A percentile compares a stretch with the other conserved stretches of the same genome.
Conservation (phyloP, 2,113 vertebrate genomes). For the Antechinus stuartii region DNA sequence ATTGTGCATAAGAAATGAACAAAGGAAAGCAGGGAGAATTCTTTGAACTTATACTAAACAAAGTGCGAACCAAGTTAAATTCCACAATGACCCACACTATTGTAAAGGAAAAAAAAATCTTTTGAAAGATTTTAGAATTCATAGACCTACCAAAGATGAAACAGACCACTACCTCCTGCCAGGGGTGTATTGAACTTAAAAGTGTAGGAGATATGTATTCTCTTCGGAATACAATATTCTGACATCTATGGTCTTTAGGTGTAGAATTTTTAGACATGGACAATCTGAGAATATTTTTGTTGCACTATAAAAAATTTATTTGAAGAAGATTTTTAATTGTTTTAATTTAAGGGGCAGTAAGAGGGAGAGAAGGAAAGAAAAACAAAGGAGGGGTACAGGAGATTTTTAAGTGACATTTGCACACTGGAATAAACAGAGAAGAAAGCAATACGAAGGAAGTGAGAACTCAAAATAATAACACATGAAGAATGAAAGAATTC, state of each 20-base stretch:
- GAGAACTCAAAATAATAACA: not conserved
- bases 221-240: not conserved
- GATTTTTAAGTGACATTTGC: not conserved
- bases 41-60: not conserved
- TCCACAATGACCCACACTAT: not conserved
- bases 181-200: not conserved
- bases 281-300: not conserved
- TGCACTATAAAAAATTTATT: not conserved
- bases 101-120: not conserved
- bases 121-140: not conserved
- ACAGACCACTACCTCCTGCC: not conserved
- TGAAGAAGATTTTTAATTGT: not conserved
- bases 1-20: not conserved
- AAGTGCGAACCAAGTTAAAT: not conserved
- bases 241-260: not conserved
- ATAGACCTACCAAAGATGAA: not conserved
- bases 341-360: not conserved
- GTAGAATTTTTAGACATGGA: not conserved
- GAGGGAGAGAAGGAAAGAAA: not conserved
- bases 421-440: not conserved
- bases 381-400: not conserved
- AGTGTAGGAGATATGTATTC: not conserved
- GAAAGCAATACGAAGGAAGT: not conserved
- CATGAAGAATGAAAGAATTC: not conserved
- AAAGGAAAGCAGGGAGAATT: not conserved